Percentiles rank a stretch among this genome's conserved stretches.
Evolutionary conservation across 2,113 vertebrate genomes (phyloP).

Genomic region (Rhegmatorhina hoffmannsi): DNA sequence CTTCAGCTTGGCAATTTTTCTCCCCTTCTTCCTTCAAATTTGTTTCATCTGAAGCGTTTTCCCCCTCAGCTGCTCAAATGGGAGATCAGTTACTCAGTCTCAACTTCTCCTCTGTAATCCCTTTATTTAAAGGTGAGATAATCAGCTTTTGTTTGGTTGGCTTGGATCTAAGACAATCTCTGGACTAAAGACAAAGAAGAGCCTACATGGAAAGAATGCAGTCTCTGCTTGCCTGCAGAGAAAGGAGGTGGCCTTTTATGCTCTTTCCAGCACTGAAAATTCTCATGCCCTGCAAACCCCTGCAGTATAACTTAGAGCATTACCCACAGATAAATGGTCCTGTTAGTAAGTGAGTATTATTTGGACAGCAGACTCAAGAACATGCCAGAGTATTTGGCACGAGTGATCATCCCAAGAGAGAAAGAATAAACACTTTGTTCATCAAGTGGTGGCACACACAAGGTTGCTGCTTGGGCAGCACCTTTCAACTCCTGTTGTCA

Average conservation of each 20-base stretch:
- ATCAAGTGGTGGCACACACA: not conserved
- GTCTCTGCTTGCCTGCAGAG: conserved; percentile 30
- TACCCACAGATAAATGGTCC: conserved; percentile 60
- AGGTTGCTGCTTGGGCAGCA: not conserved
- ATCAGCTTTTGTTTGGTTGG: conserved; percentile 69
- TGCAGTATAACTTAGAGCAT: conserved; percentile 29
- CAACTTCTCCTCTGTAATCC: conserved; percentile 45
- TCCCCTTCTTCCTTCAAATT: not conserved
- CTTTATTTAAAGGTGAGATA: conserved; percentile 76
- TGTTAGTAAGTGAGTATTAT: conserved; percentile 37
- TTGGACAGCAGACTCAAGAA: conserved; percentile 38
- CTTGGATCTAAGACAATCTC: conserved; percentile 75
- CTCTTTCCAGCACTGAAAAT: conserved; percentile 59
- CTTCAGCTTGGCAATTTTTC: not conserved
- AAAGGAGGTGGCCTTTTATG: conserved; percentile 50
- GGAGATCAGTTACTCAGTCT: not conserved
- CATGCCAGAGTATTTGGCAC: conserved; percentile 38
- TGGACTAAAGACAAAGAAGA: conserved; percentile 60
- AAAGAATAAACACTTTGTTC: conserved; percentile 53
- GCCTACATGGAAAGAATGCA: conserved; percentile 30
- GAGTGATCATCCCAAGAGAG: not conserved
- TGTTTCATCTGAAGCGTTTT: conserved; percentile 8
- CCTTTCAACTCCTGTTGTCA: not conserved
- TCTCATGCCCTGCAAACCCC: conserved; percentile 75
- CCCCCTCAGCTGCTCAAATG: not conserved